These are phyloP conservation scores for Lissonota sp. DNA, from an alignment of 2,888 invertebrate genomes.

Conservation along the genomic window DNA sequence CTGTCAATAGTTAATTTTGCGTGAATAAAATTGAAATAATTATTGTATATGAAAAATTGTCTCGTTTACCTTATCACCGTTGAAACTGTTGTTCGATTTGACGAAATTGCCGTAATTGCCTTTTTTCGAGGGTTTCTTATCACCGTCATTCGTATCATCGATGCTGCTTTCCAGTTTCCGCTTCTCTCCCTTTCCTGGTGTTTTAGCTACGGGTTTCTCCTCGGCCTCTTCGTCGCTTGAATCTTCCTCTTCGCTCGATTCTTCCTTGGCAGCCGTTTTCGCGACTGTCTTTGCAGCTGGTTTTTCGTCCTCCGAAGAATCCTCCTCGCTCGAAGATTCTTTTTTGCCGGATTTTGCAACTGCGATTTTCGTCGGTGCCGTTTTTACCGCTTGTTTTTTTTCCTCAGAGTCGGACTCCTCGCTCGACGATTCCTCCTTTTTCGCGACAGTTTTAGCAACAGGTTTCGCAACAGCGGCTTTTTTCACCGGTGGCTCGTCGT, in stretches of 20 bases:
- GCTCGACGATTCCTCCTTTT: slow-evolving; percentile 77
- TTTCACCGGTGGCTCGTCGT: slow-evolving; percentile 74
- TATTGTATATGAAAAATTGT: slow-evolving; percentile 43
- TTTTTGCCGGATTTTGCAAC: slow-evolving; percentile 68
- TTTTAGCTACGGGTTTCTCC: slow-evolving; percentile 64
- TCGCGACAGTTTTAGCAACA: slow-evolving; percentile 45
- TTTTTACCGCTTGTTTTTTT: slow-evolving; percentile 70
- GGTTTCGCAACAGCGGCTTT: slow-evolving; percentile 21
- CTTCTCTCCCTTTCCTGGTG: slow-evolving; percentile 68
- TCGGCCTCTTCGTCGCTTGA: slow-evolving; percentile 69
- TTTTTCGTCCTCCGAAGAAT: slow-evolving; percentile 77
- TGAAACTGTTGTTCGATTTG: slow-evolving; percentile 85
- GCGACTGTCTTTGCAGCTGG: slow-evolving; percentile 53
- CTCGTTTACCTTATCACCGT: slow-evolving; percentile 78
- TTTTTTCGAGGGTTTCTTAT: slow-evolving; percentile 70
- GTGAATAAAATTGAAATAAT: slow-evolving; percentile 40
- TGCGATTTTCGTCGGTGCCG: slow-evolving; percentile 63
- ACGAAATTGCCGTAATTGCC: slow-evolving; percentile 89
- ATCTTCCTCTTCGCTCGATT: slow-evolving; percentile 71
- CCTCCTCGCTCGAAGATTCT: slow-evolving; percentile 73
- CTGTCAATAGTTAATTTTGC: not conserved
- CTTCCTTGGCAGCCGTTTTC: slow-evolving; percentile 66
- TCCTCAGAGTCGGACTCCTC: slow-evolving; percentile 77
- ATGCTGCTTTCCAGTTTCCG: slow-evolving; percentile 59
- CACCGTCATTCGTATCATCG: slow-evolving; percentile 48